Evolutionary conservation across 1,140 invertebrate genomes (phyloP).

Genomic region (Muscidifurax raptorellus): DNA sequence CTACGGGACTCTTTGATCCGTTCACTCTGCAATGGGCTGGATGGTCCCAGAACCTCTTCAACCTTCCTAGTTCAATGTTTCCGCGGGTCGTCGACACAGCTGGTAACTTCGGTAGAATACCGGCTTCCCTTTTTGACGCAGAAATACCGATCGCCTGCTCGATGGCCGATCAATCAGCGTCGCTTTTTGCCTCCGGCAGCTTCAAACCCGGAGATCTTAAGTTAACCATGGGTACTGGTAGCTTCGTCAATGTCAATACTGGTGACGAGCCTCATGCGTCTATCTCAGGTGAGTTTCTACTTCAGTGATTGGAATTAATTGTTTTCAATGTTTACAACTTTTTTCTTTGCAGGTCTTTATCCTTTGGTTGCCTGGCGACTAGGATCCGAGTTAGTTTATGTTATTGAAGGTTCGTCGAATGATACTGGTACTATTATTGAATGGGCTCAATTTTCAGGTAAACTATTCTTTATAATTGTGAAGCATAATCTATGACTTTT

Average conservation of each 20-base stretch:
- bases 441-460: slow-evolving; percentile 89
- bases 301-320: neutral
- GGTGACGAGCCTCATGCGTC: slow-evolving; percentile 86
- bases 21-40: slow-evolving; percentile 89
- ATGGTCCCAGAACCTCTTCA: slow-evolving; percentile 82
- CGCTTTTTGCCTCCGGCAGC: slow-evolving; percentile 94
- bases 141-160: slow-evolving; percentile 86
- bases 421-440: slow-evolving; percentile 92
- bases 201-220: slow-evolving; percentile 90
- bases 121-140: slow-evolving; percentile 82
- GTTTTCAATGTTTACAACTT: neutral
- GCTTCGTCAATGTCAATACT: slow-evolving; percentile 94
- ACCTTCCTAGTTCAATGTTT: slow-evolving; percentile 84
- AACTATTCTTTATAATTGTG: slow-evolving; percentile 50
- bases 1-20: slow-evolving; percentile 95
- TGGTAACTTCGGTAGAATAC: slow-evolving; percentile 82
- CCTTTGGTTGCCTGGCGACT: slow-evolving; percentile 94
- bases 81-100: slow-evolving; percentile 88
- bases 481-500: too few relatives aligned
- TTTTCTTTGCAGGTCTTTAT: slow-evolving; percentile 82
- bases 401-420: slow-evolving; percentile 89
- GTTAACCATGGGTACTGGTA: slow-evolving; percentile 95
- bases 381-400: slow-evolving; percentile 81
- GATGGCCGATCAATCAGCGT: slow-evolving; percentile 89
- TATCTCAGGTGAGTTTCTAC: slow-evolving; percentile 76